phyloP scores from a whole-genome alignment of 2,113 vertebrate genomes.

The Leptobrachium leishanense region DNA sequence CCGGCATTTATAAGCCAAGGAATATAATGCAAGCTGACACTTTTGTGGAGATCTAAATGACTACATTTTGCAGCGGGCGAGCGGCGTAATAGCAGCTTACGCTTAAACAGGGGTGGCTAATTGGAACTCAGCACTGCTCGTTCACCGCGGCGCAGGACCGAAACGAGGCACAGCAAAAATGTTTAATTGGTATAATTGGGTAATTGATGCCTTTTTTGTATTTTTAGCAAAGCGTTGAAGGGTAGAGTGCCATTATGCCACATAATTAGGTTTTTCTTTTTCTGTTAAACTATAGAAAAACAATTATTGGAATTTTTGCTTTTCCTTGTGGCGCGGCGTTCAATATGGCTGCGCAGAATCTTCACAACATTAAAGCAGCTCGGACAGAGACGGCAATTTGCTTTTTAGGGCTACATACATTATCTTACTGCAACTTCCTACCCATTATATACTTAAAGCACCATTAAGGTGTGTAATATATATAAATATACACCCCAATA shows the following conservation, averaged over 20 bases:
- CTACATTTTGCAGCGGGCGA: neutral
- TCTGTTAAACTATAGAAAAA: neutral
- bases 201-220: constrained; percentile 5
- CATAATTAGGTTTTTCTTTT: neutral
- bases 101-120: neutral
- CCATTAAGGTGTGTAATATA: no score
- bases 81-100: neutral
- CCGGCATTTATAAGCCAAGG: no score
- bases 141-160: neutral
- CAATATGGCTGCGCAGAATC: no score
- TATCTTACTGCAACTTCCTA: no score
- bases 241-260: neutral
- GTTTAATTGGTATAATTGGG: constrained; percentile 1
- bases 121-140: neutral
- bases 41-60: neutral
- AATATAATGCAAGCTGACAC: no score
- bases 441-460: no score
- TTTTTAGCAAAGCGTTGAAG: neutral
- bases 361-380: no score
- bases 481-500: no score
- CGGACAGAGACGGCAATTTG: no score
- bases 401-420: no score
- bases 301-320: neutral
- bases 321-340: neutral
- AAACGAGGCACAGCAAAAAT: neutral